Conservation (phyloP, 1,140 invertebrate genomes). For the Holcopasites calliopsidis region DNA sequence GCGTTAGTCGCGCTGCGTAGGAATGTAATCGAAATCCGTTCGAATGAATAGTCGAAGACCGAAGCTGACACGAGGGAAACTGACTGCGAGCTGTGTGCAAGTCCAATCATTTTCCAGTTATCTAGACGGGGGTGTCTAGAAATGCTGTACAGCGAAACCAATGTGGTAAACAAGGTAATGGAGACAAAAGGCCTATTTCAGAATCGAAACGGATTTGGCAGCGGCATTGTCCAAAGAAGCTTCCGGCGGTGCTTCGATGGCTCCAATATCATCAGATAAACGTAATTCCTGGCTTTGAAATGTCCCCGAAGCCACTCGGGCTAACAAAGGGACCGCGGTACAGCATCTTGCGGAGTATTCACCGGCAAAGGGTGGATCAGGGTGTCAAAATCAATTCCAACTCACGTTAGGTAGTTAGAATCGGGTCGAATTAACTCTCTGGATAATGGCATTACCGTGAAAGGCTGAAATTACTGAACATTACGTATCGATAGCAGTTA, state of each 20-base stretch:
- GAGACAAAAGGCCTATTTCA: neutral
- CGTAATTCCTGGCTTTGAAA: conserved; percentile 22
- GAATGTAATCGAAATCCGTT: no score
- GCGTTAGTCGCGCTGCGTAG: no score
- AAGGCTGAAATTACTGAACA: conserved; percentile 54
- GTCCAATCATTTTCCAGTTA: no score
- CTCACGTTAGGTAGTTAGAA: conserved; percentile 40
- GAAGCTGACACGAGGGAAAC: no score
- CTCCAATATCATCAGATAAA: conserved; percentile 24
- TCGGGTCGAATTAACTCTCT: conserved; percentile 43
- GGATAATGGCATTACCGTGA: conserved; percentile 47
- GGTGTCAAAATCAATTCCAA: conserved; percentile 59
- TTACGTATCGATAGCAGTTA: conserved; percentile 57
- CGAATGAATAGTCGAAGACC: no score
- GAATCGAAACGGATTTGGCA: neutral
- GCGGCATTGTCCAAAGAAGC: neutral
- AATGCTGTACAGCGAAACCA: neutral
- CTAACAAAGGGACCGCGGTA: conserved; percentile 30
- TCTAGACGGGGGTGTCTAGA: no score
- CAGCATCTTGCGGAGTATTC: conserved; percentile 9
- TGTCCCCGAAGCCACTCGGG: conserved; percentile 10
- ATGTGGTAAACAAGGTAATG: neutral
- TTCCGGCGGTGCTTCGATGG: neutral
- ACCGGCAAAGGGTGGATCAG: conserved; percentile 20
- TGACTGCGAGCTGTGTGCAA: no score